Evolutionary conservation across 64 coral and sea anemone species (phyloP).

Genomic region (Dendrophyllia cribrosa): DNA sequence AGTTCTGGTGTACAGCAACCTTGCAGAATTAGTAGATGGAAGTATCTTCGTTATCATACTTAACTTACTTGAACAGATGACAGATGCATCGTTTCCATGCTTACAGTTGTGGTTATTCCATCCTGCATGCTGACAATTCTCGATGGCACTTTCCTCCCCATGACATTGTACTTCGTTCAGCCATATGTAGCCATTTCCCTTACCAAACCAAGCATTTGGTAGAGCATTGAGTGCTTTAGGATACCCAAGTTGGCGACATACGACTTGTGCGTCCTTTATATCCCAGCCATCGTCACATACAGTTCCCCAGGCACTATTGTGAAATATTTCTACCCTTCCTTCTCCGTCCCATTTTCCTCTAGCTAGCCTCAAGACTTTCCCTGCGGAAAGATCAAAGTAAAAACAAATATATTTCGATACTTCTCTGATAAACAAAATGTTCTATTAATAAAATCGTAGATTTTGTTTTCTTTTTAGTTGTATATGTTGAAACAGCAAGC

Average conservation of each 20-base stretch:
- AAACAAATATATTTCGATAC: not conserved
- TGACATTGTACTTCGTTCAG: not conserved
- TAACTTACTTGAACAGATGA: not conserved
- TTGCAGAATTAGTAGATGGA: too few species aligned
- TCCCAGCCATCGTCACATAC: too few species aligned
- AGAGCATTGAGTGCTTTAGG: not conserved
- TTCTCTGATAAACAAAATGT: too few species aligned
- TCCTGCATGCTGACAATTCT: not conserved
- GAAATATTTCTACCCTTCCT: constrained; percentile 16
- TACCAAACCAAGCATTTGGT: not conserved
- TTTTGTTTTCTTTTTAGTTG: too few species aligned
- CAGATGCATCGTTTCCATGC: not conserved
- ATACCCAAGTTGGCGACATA: not conserved
- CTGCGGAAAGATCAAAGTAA: not conserved
- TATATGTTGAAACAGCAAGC: too few species aligned
- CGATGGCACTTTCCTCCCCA: not conserved
- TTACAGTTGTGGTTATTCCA: not conserved
- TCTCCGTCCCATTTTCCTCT: not conserved
- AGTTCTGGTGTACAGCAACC: too few species aligned
- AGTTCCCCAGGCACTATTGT: not conserved
- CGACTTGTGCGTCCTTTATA: not conserved
- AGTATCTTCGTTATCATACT: too few species aligned
- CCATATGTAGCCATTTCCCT: constrained; percentile 17
- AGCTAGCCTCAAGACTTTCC: not conserved
- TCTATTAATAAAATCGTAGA: too few species aligned